Conservation (phyloP, 2,113 vertebrate genomes). For the Misgurnus anguillicaudatus region DNA sequence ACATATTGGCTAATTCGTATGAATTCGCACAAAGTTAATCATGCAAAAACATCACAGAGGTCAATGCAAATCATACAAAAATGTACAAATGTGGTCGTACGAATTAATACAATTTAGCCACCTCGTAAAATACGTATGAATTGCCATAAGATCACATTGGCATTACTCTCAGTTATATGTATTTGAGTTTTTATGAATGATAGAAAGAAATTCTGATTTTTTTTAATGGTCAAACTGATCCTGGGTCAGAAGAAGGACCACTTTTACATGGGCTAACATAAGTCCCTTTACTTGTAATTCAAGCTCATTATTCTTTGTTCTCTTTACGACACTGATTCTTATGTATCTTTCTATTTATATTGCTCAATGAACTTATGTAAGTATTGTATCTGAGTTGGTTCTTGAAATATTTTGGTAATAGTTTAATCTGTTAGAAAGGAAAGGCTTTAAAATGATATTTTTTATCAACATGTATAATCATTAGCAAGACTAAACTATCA, state of each 20-base stretch:
- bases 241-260: not conserved
- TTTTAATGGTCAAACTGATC: conserved; percentile 12
- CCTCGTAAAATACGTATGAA: too few relatives aligned
- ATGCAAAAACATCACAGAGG: too few relatives aligned
- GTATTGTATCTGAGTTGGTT: conserved; percentile 57
- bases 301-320: conserved; percentile 50
- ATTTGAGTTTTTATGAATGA: too few relatives aligned
- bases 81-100: too few relatives aligned
- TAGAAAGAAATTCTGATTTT: too few relatives aligned
- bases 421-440: conserved; percentile 33
- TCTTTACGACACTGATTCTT: conserved; percentile 38
- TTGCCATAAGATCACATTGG: too few relatives aligned
- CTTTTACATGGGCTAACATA: conserved; percentile 16
- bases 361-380: conserved; percentile 54
- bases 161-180: too few relatives aligned
- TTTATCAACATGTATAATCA: conserved; percentile 57
- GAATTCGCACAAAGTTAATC: too few relatives aligned
- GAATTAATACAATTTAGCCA: too few relatives aligned
- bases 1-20: too few relatives aligned
- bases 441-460: conserved; percentile 41
- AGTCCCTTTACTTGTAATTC: conserved; percentile 37
- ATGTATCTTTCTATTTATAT: conserved; percentile 40
- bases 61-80: too few relatives aligned
- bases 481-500: conserved; percentile 43
- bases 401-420: conserved; percentile 26